Percentiles rank a stretch among this genome's conserved stretches.
Conservation (phyloP, 2,113 vertebrate species). For the Danio rerio region DNA sequence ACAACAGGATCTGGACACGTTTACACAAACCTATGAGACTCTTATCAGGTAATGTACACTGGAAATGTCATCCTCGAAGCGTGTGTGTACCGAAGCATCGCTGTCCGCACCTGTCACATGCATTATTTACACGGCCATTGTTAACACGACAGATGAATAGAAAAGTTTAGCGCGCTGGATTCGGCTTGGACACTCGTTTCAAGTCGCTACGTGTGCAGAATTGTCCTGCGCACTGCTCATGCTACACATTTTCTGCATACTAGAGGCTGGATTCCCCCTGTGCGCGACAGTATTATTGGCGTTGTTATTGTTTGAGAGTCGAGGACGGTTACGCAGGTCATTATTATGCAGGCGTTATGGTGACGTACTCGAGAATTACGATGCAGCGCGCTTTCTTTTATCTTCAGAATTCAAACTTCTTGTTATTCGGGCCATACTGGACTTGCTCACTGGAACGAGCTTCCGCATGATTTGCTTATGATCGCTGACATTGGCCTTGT, state of each 20-base stretch:
- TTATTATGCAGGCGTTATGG: constrained; percentile 26
- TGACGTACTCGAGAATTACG: neutral
- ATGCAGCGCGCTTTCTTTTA: neutral
- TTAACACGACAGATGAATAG: neutral
- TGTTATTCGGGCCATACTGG: neutral
- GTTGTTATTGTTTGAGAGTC: constrained; percentile 21
- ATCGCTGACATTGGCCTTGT: neutral
- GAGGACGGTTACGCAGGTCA: neutral
- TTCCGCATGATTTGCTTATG: neutral
- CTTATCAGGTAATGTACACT: constrained; percentile 67
- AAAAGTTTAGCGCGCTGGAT: neutral
- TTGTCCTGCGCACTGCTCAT: neutral
- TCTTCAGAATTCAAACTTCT: neutral
- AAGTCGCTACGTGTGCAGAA: neutral
- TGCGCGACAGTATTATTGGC: neutral
- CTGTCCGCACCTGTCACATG: constrained; percentile 23
- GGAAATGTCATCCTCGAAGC: neutral
- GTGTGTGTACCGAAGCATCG: neutral
- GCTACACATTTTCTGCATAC: neutral
- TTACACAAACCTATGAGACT: constrained; percentile 73
- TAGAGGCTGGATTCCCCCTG: neutral
- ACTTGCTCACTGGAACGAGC: neutral
- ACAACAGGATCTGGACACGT: constrained; percentile 62
- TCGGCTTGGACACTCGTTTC: neutral
- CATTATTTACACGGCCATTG: constrained; percentile 14